Evolutionary conservation across 35 echinoderm and acorn worm species (phyloP).

Genomic region (Ptychodera flava): DNA sequence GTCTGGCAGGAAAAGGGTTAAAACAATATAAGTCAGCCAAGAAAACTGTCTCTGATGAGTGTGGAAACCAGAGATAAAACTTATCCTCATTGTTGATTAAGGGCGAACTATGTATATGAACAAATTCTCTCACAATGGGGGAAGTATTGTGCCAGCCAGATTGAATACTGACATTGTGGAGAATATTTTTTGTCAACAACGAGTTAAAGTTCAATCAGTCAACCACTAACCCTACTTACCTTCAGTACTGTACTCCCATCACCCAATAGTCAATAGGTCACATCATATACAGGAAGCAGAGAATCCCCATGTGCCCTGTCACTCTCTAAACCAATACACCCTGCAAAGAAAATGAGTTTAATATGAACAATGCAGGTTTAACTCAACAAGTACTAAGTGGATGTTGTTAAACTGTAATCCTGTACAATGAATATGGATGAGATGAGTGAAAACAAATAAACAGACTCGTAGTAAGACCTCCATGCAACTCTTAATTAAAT

Average conservation of each 20-base stretch:
- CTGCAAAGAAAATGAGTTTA: not conserved
- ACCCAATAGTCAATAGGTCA: not conserved
- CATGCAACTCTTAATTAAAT: too few relatives aligned
- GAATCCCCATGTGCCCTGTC: not conserved
- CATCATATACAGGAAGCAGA: not conserved
- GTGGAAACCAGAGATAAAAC: slow-evolving; percentile 5
- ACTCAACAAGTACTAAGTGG: not conserved
- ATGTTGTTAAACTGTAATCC: not conserved
- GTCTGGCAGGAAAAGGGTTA: too few relatives aligned
- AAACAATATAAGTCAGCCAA: not conserved
- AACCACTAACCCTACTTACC: slow-evolving; percentile 13
- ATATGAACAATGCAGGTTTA: not conserved
- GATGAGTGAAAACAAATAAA: not conserved
- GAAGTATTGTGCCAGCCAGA: slow-evolving; percentile 25
- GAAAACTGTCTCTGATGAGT: not conserved
- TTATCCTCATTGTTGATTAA: not conserved
- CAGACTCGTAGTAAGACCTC: not conserved
- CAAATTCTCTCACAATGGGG: slow-evolving; percentile 6
- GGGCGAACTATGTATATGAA: not conserved
- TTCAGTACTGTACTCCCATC: not conserved
- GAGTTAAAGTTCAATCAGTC: not conserved
- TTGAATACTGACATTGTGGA: slow-evolving; percentile 26
- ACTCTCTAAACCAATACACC: not conserved
- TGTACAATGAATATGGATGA: too few relatives aligned
- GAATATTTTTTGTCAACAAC: slow-evolving; percentile 24